Percentiles rank a stretch among this genome's conserved stretches.
These are phyloP conservation scores for Bettongia penicillata DNA, from an alignment of 2,113 vertebrate species.

Conservation along the genomic window DNA sequence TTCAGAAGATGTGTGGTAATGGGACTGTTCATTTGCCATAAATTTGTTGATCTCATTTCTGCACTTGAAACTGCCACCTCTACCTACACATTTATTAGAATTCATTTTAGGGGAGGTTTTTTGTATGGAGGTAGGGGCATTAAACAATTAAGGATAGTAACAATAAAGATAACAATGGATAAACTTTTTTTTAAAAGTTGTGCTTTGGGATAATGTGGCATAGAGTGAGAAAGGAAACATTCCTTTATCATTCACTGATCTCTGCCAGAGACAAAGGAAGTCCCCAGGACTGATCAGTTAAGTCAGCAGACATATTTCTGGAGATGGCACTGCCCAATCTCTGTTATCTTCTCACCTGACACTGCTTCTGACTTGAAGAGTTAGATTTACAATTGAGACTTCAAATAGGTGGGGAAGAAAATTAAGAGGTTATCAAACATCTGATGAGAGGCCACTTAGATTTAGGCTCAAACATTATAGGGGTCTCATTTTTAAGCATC, in stretches of 20 bases:
- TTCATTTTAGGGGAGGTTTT: too few relatives aligned
- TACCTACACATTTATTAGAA: not conserved
- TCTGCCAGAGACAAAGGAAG: constrained; percentile 30
- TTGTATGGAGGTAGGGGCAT: not conserved
- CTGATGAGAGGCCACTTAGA: constrained; percentile 13
- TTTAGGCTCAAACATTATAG: not conserved
- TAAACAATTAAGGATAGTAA: not conserved
- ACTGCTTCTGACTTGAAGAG: not conserved
- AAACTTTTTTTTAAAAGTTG: not conserved
- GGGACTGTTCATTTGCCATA: not conserved
- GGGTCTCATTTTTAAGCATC: constrained; percentile 40
- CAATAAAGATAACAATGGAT: not conserved
- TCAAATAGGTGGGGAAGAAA: constrained; percentile 47
- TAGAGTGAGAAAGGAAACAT: not conserved
- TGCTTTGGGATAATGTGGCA: not conserved
- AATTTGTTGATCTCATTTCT: not conserved
- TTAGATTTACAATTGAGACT: constrained; percentile 51
- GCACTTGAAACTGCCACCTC: not conserved
- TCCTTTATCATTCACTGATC: not conserved
- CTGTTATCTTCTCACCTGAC: constrained; percentile 54
- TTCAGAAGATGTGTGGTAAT: not conserved
- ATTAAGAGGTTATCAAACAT: constrained; percentile 37
- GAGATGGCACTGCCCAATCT: not conserved
- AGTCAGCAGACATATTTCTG: not conserved
- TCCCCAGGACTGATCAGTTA: not conserved